Conservation (phyloP, 2,888 invertebrate species). For the Hypselothyrea guttata region DNA sequence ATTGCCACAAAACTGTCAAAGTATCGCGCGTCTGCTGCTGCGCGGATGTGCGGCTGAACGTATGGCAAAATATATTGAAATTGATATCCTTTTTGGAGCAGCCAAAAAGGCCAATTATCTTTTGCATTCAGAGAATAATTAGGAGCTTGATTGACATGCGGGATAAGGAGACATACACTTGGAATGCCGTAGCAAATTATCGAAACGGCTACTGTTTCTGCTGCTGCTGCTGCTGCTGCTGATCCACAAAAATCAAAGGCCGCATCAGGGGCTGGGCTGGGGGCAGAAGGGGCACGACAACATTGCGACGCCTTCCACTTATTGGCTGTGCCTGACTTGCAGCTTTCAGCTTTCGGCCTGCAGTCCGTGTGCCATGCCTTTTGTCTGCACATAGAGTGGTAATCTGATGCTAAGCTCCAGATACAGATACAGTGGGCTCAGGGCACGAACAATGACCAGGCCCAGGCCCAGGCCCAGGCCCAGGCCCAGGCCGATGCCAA, state of each 20-base stretch:
- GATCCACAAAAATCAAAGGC: conserved; percentile 73
- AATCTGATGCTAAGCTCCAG: conserved; percentile 79
- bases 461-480: conserved; percentile 11
- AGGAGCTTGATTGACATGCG: conserved; percentile 82
- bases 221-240: too few species aligned
- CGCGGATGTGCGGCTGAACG: neutral
- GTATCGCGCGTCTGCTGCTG: conserved; percentile 25
- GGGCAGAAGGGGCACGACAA: conserved; percentile 42
- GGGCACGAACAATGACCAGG: conserved; percentile 66
- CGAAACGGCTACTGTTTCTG: conserved; percentile 78
- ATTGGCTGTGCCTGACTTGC: conserved; percentile 50
- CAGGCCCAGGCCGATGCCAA: conserved; percentile 15
- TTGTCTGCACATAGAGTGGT: conserved; percentile 74
- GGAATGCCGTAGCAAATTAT: conserved; percentile 83
- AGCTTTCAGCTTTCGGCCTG: conserved; percentile 1
- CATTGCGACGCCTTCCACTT: conserved; percentile 70
- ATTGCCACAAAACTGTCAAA: conserved; percentile 59
- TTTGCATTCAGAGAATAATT: conserved; percentile 82
- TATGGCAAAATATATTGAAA: conserved; percentile 68
- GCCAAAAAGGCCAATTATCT: conserved; percentile 80
- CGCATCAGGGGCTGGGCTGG: conserved; percentile 28
- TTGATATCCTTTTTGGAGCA: conserved; percentile 71
- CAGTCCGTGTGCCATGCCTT: conserved; percentile 31
- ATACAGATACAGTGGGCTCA: conserved; percentile 49
- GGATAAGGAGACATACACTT: conserved; percentile 83